Conservation (phyloP, 1,140 invertebrate genomes). For the Lasaia peninsularis region DNA sequence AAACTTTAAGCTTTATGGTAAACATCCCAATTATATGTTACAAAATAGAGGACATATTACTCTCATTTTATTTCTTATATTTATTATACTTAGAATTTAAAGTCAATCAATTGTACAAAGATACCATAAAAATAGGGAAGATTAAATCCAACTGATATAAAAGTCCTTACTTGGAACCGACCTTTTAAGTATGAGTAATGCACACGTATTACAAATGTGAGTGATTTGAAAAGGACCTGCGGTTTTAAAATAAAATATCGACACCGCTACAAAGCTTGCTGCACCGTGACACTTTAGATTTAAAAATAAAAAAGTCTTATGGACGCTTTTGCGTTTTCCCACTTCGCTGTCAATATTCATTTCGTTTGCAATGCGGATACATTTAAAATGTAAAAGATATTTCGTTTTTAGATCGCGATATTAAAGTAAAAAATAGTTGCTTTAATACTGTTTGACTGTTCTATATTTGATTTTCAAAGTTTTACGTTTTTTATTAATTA, state of each 20-base stretch:
- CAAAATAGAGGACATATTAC: no score
- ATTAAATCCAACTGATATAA: neutral
- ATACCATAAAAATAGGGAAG: no score
- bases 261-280: slow-evolving; percentile 42
- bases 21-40: no score
- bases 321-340: slow-evolving; percentile 48
- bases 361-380: slow-evolving; percentile 24
- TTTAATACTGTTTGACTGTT: no score
- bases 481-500: no score
- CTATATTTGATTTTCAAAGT: no score
- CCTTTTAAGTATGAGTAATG: slow-evolving; percentile 22
- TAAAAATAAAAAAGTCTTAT: slow-evolving; percentile 52
- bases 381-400: slow-evolving; percentile 11
- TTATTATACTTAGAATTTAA: no score
- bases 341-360: slow-evolving; percentile 56
- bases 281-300: slow-evolving; percentile 42
- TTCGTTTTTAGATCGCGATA: neutral
- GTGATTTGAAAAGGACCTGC: slow-evolving; percentile 37
- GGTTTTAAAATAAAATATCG: slow-evolving; percentile 41
- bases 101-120: no score
- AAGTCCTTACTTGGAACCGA: neutral
- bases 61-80: no score
- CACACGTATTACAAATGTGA: slow-evolving; percentile 29
- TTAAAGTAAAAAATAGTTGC: no score
- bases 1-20: no score